phyloP scores from a whole-genome alignment of 1,140 invertebrate species.

The Solenopsis fugax region DNA sequence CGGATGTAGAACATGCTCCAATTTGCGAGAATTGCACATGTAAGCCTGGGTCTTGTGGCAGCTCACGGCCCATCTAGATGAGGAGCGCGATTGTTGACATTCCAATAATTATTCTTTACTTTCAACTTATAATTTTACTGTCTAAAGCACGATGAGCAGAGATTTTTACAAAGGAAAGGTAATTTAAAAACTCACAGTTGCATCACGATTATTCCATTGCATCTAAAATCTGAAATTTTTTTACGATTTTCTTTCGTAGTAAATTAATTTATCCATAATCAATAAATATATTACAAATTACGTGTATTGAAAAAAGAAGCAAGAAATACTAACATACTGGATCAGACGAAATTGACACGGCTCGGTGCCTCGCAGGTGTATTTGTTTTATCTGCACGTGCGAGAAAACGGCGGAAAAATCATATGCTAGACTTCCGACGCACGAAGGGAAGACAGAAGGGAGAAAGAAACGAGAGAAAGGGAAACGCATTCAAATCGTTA shows the following conservation, averaged over 20 bases:
- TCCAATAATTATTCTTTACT: neutral
- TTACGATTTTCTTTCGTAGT: neutral
- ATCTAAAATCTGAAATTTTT: neutral
- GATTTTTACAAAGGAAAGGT: neutral
- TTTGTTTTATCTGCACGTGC: conserved; percentile 19
- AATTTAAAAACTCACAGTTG: neutral
- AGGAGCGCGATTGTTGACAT: neutral
- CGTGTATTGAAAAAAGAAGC: neutral
- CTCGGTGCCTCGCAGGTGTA: neutral
- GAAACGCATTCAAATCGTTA: conserved; percentile 59
- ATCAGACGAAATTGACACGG: neutral
- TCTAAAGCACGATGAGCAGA: neutral
- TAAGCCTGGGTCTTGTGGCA: conserved; percentile 30
- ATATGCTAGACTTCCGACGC: neutral
- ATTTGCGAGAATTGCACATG: conserved; percentile 57
- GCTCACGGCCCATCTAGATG: neutral
- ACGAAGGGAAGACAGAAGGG: neutral
- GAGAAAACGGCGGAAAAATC: conserved; percentile 30
- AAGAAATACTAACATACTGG: neutral
- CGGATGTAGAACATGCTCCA: conserved; percentile 59
- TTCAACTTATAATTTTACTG: conserved; percentile 24
- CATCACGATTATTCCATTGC: neutral
- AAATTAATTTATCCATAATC: neutral
- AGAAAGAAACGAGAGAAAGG: conserved; percentile 19
- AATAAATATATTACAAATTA: neutral